Base-by-base conservation (phyloP, 64 coral and sea anemone species). In the Stichodactyla helianthus region DNA sequence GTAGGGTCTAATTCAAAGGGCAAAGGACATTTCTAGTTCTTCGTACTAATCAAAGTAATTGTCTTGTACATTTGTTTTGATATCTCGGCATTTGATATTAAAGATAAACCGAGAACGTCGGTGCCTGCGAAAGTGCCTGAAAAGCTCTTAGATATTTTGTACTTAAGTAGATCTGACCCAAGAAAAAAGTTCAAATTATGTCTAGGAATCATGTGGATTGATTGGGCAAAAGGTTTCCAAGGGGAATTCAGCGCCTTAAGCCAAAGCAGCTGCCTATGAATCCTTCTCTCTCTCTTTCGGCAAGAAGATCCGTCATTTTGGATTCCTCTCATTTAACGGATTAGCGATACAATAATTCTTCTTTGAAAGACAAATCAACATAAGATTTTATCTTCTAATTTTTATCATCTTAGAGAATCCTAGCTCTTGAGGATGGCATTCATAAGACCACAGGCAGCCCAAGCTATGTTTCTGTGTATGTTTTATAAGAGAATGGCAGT, bases 271-370 rank as follows among this genome's bases (percentile, higher is more conserved):
- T 7, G 19, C 65, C 22, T 10, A 1, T 70, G 6, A 20, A 70
- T 22, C 19, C 22, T 20, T 70, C 65, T 17, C 6, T 22, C 7
- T 65, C 22, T 65, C 22, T 65, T 8, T 65, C 0, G 18, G 25
- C 11, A 31, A 74, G 10, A 25, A 31, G 27, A 74, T 26, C 7
- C 25, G 8, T 10, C 11, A 6, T 7, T 74, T 31, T 27, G 68
- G 25, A 26, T 74, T 27, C 25, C 68, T 74, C 23, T 74, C 68
- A 74, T 74, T 74, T 74, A 27, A 74, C 22, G 68, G 68, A 74
- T 74, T 74, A 74, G 10, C 25, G 23, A 74, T 74, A 74, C 27
- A 74, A 74, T 74, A 74, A 74, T 74, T 74, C 25, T 74, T 31
- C n/a, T 74, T 74, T 74, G 68, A 74, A 26, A 74, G 68, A 74